phyloP scores from a whole-genome alignment of 2,113 vertebrate genomes.

The Malurus melanocephalus region DNA sequence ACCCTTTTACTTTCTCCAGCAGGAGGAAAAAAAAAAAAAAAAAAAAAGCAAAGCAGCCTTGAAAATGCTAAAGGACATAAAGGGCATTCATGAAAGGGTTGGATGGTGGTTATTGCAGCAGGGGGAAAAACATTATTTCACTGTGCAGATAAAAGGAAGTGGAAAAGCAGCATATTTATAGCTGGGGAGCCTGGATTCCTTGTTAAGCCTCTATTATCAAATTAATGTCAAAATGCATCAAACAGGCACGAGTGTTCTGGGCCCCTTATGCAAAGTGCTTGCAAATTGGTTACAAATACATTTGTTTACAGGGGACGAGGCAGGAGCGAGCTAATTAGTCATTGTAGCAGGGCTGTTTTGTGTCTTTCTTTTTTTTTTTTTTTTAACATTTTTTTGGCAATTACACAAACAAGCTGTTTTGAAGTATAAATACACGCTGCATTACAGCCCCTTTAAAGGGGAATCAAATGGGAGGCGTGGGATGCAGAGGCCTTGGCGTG shows the following conservation, averaged over 20 bases:
- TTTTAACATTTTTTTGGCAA: slow-evolving; percentile 37
- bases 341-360: slow-evolving; percentile 42
- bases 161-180: slow-evolving; percentile 61
- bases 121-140: slow-evolving; percentile 69
- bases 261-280: slow-evolving; percentile 62
- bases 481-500: not conserved
- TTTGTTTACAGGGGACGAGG: slow-evolving; percentile 63
- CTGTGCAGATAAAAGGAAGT: slow-evolving; percentile 68
- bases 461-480: not conserved
- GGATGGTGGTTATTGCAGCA: slow-evolving; percentile 64
- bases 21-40: not conserved
- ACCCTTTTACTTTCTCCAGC: slow-evolving; percentile 17
- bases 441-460: not conserved
- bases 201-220: slow-evolving; percentile 63
- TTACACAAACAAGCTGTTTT: slow-evolving; percentile 58
- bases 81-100: slow-evolving; percentile 64
- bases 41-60: slow-evolving; percentile 7
- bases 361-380: not conserved
- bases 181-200: slow-evolving; percentile 65
- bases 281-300: slow-evolving; percentile 62
- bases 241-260: slow-evolving; percentile 62
- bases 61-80: slow-evolving; percentile 58
- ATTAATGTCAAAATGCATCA: slow-evolving; percentile 71
- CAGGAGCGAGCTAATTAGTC: slow-evolving; percentile 61
- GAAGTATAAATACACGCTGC: slow-evolving; percentile 13